Conservation (phyloP, 2,888 invertebrate genomes). For the Deilephila elpenor region DNA sequence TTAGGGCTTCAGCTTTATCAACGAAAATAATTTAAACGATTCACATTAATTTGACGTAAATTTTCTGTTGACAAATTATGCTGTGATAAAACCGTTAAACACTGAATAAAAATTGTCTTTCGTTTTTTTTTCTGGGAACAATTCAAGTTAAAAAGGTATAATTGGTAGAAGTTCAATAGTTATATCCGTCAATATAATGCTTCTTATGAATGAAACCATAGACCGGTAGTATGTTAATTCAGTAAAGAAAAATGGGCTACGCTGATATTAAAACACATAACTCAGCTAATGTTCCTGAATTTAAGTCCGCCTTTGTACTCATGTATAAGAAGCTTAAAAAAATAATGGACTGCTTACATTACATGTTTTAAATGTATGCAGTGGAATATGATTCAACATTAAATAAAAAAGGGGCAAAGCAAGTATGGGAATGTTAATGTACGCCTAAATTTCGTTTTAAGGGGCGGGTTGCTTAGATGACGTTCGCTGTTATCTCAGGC, state of each 20-base stretch:
- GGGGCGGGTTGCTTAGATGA: conserved; percentile 22
- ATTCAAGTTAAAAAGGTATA: no score
- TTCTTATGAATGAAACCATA: no score
- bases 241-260: background rate
- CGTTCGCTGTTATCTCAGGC: conserved; percentile 12
- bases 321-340: no score
- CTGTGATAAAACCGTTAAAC: background rate
- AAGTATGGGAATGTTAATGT: conserved; percentile 17
- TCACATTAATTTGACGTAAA: background rate
- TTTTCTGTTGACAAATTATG: conserved; percentile 3
- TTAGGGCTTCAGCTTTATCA: background rate
- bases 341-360: background rate
- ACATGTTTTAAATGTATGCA: background rate
- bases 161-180: no score
- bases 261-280: no score
- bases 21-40: background rate
- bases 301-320: background rate
- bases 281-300: background rate
- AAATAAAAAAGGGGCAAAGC: background rate
- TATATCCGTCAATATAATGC: no score
- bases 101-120: no score
- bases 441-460: conserved; percentile 13
- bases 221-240: background rate
- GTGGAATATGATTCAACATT: conserved; percentile 12
- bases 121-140: no score